Evolutionary conservation across 2,113 vertebrate species (phyloP).

Genomic region (Candoia aspera): DNA sequence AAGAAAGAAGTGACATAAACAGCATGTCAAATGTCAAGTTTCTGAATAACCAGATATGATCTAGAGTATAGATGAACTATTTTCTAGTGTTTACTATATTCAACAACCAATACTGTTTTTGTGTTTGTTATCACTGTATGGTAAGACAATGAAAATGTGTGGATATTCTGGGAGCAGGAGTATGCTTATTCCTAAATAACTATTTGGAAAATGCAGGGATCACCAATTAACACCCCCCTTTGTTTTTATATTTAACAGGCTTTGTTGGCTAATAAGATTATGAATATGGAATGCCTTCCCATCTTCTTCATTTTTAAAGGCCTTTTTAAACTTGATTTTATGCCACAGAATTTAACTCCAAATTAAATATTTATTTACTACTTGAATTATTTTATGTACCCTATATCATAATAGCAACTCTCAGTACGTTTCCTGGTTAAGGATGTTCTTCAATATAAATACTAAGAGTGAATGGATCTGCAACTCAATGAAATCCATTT

Average conservation of each 20-base stretch:
- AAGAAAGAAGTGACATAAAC: slow-evolving; percentile 48
- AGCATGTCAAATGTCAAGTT: slow-evolving; percentile 3
- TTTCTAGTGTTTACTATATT: neutral
- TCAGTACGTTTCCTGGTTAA: neutral
- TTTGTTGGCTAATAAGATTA: neutral
- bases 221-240: neutral
- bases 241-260: neutral
- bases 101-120: neutral
- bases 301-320: neutral
- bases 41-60: neutral
- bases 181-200: neutral
- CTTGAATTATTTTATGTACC: neutral
- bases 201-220: neutral
- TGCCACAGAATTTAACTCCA: neutral
- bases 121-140: neutral
- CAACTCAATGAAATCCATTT: neutral
- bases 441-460: neutral
- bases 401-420: neutral
- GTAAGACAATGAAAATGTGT: neutral
- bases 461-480: neutral
- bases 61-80: neutral
- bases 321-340: neutral
- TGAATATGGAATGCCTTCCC: neutral
- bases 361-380: neutral
- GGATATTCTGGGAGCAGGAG: neutral